phyloP scores from a whole-genome alignment of 2,797 vertebrate genomes.

The Austrolebias charrua region DNA sequence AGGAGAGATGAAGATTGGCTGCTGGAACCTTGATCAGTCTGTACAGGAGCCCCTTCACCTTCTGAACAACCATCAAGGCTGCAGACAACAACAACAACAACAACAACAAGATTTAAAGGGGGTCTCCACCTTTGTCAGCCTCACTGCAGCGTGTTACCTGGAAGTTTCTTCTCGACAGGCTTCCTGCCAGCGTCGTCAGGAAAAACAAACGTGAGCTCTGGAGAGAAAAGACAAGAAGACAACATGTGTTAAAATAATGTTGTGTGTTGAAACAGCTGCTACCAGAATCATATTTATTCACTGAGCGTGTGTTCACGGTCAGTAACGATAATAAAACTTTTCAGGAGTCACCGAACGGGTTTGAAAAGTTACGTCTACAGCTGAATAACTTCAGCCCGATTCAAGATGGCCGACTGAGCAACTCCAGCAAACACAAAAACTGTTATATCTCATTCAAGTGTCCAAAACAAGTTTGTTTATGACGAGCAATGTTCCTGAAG shows the following conservation, averaged over 20 bases:
- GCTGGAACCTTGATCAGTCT: constrained; percentile 86
- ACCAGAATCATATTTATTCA: neutral
- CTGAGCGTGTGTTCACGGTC: neutral
- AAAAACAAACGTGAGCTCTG: constrained; percentile 88
- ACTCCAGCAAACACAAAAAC: no score
- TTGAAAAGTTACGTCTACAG: no score
- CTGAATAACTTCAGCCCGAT: no score
- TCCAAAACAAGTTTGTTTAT: no score
- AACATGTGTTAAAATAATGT: neutral
- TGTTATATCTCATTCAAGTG: no score
- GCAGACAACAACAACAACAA: constrained; percentile 11
- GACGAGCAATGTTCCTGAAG: no score
- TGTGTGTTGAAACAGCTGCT: no score
- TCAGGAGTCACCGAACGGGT: no score
- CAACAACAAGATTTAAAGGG: no score
- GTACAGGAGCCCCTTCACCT: constrained; percentile 89
- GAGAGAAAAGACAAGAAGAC: neutral
- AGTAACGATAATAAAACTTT: neutral
- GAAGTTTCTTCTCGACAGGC: constrained; percentile 87
- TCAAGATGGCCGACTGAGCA: no score
- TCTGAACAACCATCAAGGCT: constrained; percentile 93
- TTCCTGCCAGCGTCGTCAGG: constrained; percentile 80
- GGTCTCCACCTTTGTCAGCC: neutral
- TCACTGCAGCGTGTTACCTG: constrained; percentile 78
- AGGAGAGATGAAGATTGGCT: constrained; percentile 83